Base-by-base conservation (phyloP, 2,888 invertebrate genomes). In the Pandemis heparana region DNA sequence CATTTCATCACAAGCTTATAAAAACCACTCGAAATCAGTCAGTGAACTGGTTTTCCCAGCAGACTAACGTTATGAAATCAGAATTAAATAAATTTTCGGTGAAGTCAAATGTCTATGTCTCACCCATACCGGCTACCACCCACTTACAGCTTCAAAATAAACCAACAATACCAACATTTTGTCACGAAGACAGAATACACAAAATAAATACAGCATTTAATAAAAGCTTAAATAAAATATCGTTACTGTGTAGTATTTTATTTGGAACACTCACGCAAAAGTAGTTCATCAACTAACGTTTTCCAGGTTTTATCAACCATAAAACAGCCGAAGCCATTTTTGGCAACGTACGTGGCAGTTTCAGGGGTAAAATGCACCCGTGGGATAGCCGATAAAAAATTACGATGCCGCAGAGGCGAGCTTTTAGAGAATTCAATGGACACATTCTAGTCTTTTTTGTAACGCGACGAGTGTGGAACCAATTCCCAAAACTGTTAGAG, bases 341-440 rank as follows among this genome's bases (percentile, higher is more conserved):
- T 81, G 81, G 79, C 80, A 77, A 71, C 77, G 77, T 75, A 79
- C 79, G 78, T 78, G 77, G 77, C 77, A 74, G 76, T 80, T 79
- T 69, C 70, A 68, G 74, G 77, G 80, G 81, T 84, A 85, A 86
- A 74, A 85, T 81, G 82, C 79, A 80, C 87, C 81, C 85, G 43
- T 71, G 84, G 84, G 87, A 84, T 79, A 69, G 81, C 75, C 87
- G 83, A 88, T 88, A 89, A 89, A 87, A 87, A 85, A 85, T 85
- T 86, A 88, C 86, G 87, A 87, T 75, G 76, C 87, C 85, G 66
- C 85, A 77, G 80, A 75, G 80, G 78, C 78, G 75, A 74, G 75
- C 76, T 83, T 83, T 80, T 79, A 77, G 80, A 80, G 86, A 85
- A 88, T 89, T 89, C 88, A 87, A 89, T 89, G 82, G 87, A 81